These are phyloP conservation scores for Brachyrhaphis roseni DNA, from an alignment of 2,797 vertebrate species.

Conservation along the genomic window DNA sequence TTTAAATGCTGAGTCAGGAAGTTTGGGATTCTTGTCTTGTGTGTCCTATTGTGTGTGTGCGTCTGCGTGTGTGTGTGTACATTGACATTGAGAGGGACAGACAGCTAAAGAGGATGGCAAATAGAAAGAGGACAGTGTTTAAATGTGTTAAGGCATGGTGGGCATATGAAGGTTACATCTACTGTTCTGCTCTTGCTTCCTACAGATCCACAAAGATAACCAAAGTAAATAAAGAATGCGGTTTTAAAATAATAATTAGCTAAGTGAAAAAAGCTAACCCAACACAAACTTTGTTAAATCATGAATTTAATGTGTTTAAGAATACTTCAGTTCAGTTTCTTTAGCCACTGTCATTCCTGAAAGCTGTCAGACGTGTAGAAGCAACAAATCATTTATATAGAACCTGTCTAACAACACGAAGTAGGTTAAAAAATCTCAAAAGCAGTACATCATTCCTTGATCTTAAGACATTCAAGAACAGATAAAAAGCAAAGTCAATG, in stretches of 20 bases:
- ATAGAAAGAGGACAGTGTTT: neutral
- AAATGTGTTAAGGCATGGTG: neutral
- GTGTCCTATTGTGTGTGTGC: conserved; percentile 3
- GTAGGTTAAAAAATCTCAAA: neutral
- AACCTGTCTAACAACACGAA: neutral
- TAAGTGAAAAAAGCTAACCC: neutral
- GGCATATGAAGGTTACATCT: neutral
- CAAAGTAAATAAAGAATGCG: neutral
- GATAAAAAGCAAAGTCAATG: neutral
- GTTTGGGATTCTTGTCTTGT: conserved; percentile 1
- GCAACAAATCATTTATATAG: neutral
- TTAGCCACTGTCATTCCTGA: too few relatives aligned
- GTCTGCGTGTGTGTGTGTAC: neutral
- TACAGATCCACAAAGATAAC: neutral
- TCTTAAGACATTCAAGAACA: neutral
- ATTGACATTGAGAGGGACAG: conserved; percentile 52
- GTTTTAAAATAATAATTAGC: neutral
- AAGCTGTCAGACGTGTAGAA: neutral
- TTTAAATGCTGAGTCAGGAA: conserved; percentile 52
- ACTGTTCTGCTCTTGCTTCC: neutral
- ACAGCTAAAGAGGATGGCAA: conserved; percentile 42
- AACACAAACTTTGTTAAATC: neutral
- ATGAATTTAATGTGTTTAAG: neutral
- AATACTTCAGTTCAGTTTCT: neutral
- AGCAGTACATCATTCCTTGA: neutral